Evolutionary conservation across 2,113 vertebrate species (phyloP).

Genomic region (cattle (Bos taurus)): DNA sequence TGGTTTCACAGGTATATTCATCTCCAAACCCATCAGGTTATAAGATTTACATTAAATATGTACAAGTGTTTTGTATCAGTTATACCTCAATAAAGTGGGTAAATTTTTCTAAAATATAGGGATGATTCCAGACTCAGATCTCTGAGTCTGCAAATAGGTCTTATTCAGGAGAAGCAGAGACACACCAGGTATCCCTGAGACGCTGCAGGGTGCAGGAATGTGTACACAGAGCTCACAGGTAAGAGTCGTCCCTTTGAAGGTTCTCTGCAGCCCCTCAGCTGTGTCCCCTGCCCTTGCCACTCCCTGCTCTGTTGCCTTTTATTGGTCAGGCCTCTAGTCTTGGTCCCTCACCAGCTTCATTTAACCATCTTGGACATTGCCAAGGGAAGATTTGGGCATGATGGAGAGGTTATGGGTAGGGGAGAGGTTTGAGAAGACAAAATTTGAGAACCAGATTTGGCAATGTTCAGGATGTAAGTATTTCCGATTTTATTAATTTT

Average conservation of each 20-base stretch:
- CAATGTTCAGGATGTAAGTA: background rate
- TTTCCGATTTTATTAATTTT: background rate
- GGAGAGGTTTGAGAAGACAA: background rate
- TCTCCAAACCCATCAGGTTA: background rate
- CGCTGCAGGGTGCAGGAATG: background rate
- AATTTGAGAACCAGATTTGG: background rate
- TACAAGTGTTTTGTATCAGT: background rate
- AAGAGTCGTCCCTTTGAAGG: background rate
- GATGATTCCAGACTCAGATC: background rate
- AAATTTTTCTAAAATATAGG: background rate
- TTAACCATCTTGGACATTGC: background rate
- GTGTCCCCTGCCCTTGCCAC: rapidly evolving
- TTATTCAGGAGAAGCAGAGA: background rate
- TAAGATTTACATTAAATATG: background rate
- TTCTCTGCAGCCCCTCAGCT: background rate
- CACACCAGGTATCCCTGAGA: background rate
- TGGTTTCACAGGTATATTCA: background rate
- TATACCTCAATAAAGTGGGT: background rate
- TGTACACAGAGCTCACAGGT: background rate
- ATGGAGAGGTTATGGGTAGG: background rate
- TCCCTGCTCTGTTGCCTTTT: background rate
- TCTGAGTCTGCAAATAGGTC: background rate
- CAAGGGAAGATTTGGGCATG: background rate
- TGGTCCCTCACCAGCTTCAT: background rate
- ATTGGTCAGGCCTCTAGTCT: background rate